Base-by-base conservation (phyloP, 2,113 vertebrate species). In the Aramus guarauna region DNA sequence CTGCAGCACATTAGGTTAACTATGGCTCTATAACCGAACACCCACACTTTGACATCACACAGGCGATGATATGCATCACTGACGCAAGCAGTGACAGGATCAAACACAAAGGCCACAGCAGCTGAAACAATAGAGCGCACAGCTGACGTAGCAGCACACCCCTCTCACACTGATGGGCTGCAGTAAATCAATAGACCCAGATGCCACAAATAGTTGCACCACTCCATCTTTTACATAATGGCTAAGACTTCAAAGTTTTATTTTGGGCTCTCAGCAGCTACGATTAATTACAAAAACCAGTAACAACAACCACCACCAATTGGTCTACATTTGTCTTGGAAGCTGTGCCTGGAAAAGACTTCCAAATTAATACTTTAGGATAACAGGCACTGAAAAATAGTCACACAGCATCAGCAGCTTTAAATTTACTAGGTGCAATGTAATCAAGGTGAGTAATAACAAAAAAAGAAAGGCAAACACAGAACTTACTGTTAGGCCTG, bases 31-130 rank as follows among this genome's bases (percentile, higher is more conserved):
- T 85, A 97, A 94, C 91, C 71, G 32, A 97, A 98, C 97, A 97
- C 97, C 97, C 98, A 98, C 97, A 98, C 73, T 94, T 95, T 98
- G 98, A 98, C 98, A 98, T 98, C 98, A 98, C 93, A 73, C 59
- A 36, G 91, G 93, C 91, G 76, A 88, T 96, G 97, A 98, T 97
- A 97, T n/a, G 84, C 92, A 98, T 98, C 97, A 60, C 85, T 98
- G 98, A 98, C 88, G 96, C 94, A 98, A 98, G 97, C 98, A 23
- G 71, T 83, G 90, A 86, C 94, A 95, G 85, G 95, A 96, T 97
- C 88, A 96, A 96, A 98, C 90, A 98, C 96, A 97, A 98, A 98
- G 97, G 97, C 84, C 96, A 97, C 32, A 19, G 88, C 87, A 43
- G 71, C 36, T 89, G 90, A 63, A 95, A 95, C 96, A 97, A 97